Percentiles rank a stretch among this genome's conserved stretches.
Evolutionary conservation across 1,140 invertebrate genomes (phyloP).

Genomic region (Drosophila malerkotliana): DNA sequence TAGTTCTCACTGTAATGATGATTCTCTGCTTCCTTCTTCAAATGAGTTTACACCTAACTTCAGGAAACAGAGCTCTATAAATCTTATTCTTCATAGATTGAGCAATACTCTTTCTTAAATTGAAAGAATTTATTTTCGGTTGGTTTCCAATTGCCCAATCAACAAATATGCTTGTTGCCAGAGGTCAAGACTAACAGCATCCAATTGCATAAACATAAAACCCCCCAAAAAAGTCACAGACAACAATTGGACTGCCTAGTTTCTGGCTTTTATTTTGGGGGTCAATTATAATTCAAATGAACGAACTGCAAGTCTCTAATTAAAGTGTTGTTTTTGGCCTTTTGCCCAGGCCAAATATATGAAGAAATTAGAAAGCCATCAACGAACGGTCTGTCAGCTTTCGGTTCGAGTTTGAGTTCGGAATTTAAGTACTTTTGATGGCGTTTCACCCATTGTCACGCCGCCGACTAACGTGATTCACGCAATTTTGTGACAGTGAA

Average conservation of each 20-base stretch:
- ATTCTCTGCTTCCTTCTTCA: neutral
- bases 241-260: conserved; percentile 17
- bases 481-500: conserved; percentile 30
- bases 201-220: conserved; percentile 33
- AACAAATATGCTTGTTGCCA: conserved; percentile 14
- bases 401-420: conserved; percentile 21
- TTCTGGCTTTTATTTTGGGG: conserved; percentile 25
- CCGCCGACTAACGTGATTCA: conserved; percentile 52
- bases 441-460: conserved; percentile 43
- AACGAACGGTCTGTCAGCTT: conserved; percentile 30
- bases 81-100: conserved; percentile 12
- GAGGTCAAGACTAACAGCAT: conserved; percentile 21
- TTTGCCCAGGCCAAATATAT: conserved; percentile 3
- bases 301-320: conserved; percentile 40
- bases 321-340: conserved; percentile 24
- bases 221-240: neutral
- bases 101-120: conserved; percentile 18
- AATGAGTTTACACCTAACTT: neutral
- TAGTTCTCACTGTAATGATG: neutral
- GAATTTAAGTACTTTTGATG: conserved; percentile 47
- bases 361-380: conserved; percentile 59
- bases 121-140: conserved; percentile 14
- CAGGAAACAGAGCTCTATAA: neutral
- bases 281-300: conserved; percentile 47
- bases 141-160: conserved; percentile 39